These are phyloP conservation scores for Lacanobia wlatinum DNA, from an alignment of 2,888 invertebrate genomes.

Conservation along the genomic window DNA sequence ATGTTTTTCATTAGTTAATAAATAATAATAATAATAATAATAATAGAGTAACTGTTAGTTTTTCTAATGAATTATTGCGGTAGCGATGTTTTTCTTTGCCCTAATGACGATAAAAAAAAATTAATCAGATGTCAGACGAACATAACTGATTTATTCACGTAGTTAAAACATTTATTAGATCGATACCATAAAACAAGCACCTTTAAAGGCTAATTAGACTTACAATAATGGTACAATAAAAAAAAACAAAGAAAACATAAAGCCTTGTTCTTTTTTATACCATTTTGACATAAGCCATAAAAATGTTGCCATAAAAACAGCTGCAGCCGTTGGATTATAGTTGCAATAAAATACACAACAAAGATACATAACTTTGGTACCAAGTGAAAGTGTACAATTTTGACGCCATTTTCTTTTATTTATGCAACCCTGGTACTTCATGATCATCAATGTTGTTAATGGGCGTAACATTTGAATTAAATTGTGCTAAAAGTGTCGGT, in stretches of 20 bases:
- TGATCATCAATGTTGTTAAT: constrained; percentile 28
- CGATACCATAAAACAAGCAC: neutral
- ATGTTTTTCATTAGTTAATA: too few relatives aligned
- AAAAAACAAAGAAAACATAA: neutral
- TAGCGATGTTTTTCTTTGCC: too few relatives aligned
- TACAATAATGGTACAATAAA: neutral
- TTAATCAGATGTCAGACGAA: neutral
- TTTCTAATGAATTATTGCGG: neutral
- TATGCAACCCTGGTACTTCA: constrained; percentile 40
- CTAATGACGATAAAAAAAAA: too few relatives aligned
- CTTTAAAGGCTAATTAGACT: neutral
- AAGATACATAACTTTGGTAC: constrained; percentile 33
- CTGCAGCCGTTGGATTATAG: constrained; percentile 42
- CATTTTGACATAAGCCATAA: constrained; percentile 39
- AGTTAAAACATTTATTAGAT: neutral
- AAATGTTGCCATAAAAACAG: constrained; percentile 43
- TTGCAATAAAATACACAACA: constrained; percentile 39
- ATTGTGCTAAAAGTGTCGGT: constrained; percentile 4
- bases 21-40: too few relatives aligned
- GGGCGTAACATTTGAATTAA: constrained; percentile 32
- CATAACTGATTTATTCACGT: neutral
- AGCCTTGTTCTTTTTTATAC: constrained; percentile 24
- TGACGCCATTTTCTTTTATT: constrained; percentile 36
- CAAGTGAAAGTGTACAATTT: constrained; percentile 43
- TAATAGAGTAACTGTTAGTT: neutral